A percentile compares a stretch with the other conserved stretches of the same genome.
phyloP scores from a whole-genome alignment of 2,113 vertebrate species.

The Callorhinus ursinus region DNA sequence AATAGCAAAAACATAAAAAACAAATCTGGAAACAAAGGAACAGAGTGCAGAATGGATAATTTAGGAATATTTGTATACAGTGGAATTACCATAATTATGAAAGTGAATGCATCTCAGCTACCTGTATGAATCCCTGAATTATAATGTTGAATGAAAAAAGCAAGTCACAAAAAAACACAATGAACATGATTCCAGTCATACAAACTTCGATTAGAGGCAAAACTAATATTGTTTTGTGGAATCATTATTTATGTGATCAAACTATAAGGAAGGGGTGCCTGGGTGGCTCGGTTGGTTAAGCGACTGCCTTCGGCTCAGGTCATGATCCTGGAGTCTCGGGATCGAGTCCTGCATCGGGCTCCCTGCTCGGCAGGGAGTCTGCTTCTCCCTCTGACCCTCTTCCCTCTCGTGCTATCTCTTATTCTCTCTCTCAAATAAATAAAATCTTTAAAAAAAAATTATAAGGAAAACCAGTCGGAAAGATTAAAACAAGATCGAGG shows the following conservation, averaged over 20 bases:
- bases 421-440: too few relatives aligned
- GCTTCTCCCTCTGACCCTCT: too few relatives aligned
- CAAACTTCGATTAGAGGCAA: not conserved
- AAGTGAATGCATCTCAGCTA: not conserved
- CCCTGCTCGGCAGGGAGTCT: too few relatives aligned
- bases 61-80: not conserved
- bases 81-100: not conserved
- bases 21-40: not conserved
- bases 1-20: not conserved
- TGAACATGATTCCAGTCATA: not conserved
- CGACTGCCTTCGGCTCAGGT: too few relatives aligned
- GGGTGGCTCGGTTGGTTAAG: too few relatives aligned
- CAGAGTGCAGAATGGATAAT: not conserved
- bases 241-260: not conserved
- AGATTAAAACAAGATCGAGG: not conserved
- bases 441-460: too few relatives aligned
- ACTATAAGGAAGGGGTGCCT: not conserved
- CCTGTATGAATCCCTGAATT: not conserved
- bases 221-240: not conserved
- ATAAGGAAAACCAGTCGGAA: not conserved
- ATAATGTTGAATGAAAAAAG: not conserved
- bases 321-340: too few relatives aligned
- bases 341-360: too few relatives aligned
- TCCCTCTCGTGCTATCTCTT: too few relatives aligned
- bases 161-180: not conserved